phyloP scores from a whole-genome alignment of 2,888 invertebrate genomes.

The Alsophila aescularia region DNA sequence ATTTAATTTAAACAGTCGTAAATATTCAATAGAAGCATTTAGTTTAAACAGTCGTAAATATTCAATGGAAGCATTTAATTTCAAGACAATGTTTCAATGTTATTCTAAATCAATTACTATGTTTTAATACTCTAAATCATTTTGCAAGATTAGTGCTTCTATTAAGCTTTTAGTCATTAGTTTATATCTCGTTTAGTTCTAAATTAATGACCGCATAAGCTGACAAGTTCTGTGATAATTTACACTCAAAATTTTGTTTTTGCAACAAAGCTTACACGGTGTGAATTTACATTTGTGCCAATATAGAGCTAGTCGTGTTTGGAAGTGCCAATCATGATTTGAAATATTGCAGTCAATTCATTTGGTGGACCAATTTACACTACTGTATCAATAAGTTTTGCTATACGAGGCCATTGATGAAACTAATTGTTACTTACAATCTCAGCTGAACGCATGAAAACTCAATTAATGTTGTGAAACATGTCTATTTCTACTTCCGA shows the following conservation, averaged over 20 bases:
- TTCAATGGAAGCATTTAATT: conserved; percentile 9
- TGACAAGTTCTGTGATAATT: conserved; percentile 39
- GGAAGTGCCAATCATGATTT: conserved; percentile 34
- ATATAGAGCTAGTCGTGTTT: conserved; percentile 44
- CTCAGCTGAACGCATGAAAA: conserved; percentile 27
- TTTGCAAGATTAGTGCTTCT: conserved; percentile 12
- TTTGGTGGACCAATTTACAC: conserved; percentile 22
- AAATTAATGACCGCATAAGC: conserved; percentile 20
- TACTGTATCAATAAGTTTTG: conserved; percentile 21
- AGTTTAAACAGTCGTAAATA: no score
- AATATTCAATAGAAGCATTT: not conserved
- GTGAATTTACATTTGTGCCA: conserved; percentile 53
- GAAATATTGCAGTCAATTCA: conserved; percentile 26
- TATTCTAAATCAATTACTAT: conserved; percentile 14
- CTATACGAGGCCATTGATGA: conserved; percentile 37
- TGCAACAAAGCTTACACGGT: conserved; percentile 44
- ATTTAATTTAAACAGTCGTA: no score
- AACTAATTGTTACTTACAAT: conserved; percentile 34
- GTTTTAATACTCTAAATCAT: conserved; percentile 9
- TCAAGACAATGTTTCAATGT: conserved; percentile 50
- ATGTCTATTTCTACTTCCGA: conserved; percentile 33
- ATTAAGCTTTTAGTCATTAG: conserved; percentile 12
- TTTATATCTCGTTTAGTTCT: conserved; percentile 29
- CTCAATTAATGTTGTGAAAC: conserved; percentile 23
- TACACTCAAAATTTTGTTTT: conserved; percentile 35